Base-by-base conservation (phyloP, 2,888 invertebrate species). In the Antheraea yamamai region DNA sequence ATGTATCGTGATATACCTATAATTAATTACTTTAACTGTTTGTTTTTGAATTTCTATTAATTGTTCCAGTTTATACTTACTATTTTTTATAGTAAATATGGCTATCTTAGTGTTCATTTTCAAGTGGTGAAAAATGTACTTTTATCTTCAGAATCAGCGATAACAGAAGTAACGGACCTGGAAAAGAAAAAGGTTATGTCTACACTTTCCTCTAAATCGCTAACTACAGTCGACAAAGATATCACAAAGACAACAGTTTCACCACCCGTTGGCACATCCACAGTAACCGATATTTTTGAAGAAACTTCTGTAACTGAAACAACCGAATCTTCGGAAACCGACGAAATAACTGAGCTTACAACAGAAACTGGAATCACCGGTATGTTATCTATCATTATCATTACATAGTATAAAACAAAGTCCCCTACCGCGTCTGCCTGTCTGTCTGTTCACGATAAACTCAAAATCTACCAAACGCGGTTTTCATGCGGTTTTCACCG, bases 281-380 rank as follows among this genome's bases (percentile, higher is more conserved):
- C 70, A 70, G 30, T 30, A 66, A 30, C 14, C 12, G 64, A 64
- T 16, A 26, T 23, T 61, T 35, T 1, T 10, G n/a, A 70, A 70
- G 39, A 39, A 18, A 39, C 20, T 39, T 39, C 39, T 39, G 39
- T 18, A 20, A 70, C 70, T 14, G 64, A 30, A 66, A 6, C 30
- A 30, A 66, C 64, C 16, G 64, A 26, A 66, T 70, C 39, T 8
- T 39, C 70, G 12, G 39, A 39, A 70, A 39, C 20, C 39, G 39
- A 8, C 10, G 20, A 51, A 52, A 66, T 26, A 4, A 64, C 26
- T 55, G 71, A 74, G 1, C 12, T 47, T 47, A 76, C 79, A 10
- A 23, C 80, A 6, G 82, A 81, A 30, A 75, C 78, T 23, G 85
- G 79, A 77, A 81, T 70, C n/a, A 70, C 75, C 23, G 78, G 82